Evolutionary conservation across 2,797 vertebrate species (phyloP).

Genomic region (Poeciliopsis infans): DNA sequence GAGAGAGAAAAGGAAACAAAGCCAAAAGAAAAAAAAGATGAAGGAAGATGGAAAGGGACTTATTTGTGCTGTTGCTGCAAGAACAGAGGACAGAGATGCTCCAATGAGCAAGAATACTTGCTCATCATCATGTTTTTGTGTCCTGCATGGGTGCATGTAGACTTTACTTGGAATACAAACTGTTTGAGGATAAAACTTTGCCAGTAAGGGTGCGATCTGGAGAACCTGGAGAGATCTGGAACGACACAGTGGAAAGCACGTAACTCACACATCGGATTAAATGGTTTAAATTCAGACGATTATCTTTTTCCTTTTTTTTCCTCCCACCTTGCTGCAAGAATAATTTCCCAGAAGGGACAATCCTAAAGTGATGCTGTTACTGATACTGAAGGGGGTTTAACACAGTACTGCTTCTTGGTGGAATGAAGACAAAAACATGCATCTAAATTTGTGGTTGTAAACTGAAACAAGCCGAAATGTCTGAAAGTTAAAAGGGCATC

Average conservation of each 20-base stretch:
- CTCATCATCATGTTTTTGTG: constrained; percentile 15
- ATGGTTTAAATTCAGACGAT: too few relatives aligned
- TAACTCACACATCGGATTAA: too few relatives aligned
- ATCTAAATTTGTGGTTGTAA: neutral
- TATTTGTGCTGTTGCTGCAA: constrained; percentile 50
- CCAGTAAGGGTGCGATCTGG: constrained; percentile 19
- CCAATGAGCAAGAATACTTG: constrained; percentile 54
- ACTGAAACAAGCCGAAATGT: neutral
- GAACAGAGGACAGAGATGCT: constrained; percentile 43
- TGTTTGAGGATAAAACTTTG: constrained; percentile 21
- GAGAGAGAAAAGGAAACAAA: constrained; percentile 24
- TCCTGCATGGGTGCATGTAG: constrained; percentile 4
- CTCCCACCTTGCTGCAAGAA: too few relatives aligned
- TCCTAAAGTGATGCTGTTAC: neutral
- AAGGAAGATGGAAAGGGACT: constrained; percentile 43
- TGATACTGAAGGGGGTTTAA: neutral
- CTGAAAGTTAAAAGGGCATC: neutral
- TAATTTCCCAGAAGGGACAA: too few relatives aligned
- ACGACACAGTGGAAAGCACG: too few relatives aligned
- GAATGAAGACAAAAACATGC: neutral
- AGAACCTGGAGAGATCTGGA: too few relatives aligned
- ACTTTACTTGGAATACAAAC: constrained; percentile 16
- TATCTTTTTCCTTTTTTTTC: too few relatives aligned
- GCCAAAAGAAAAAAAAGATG: constrained; percentile 26
- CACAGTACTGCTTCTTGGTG: neutral